Percentiles rank a stretch among this genome's conserved stretches.
Evolutionary conservation across 2,113 vertebrate species (phyloP).

Genomic region (Archocentrus centrarchus): DNA sequence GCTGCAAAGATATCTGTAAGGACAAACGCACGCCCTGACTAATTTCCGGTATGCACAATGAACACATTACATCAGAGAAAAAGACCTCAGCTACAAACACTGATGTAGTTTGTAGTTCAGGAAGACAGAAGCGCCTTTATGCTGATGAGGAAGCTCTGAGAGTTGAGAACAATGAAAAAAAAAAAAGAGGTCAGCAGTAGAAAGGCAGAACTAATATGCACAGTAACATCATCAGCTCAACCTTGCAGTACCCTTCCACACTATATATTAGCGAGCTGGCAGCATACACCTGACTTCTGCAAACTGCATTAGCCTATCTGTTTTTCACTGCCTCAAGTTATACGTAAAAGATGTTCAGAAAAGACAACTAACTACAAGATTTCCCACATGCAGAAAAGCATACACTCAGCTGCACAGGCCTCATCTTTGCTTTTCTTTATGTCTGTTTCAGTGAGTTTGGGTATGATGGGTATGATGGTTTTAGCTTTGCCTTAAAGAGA

Average conservation of each 20-base stretch:
- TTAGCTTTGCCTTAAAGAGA: constrained; percentile 13
- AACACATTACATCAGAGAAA: not conserved
- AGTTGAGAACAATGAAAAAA: not conserved
- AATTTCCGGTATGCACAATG: not conserved
- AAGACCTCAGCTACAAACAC: not conserved
- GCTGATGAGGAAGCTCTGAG: constrained; percentile 29
- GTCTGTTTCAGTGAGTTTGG: no score
- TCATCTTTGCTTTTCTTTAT: not conserved
- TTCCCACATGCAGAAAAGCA: no score
- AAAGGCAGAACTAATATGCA: constrained; percentile 18
- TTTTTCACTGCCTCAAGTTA: not conserved
- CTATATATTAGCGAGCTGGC: constrained; percentile 39
- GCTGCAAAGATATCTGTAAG: constrained; percentile 25
- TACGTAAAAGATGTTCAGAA: not conserved
- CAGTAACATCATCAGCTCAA: constrained; percentile 36
- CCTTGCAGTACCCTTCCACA: constrained; percentile 54
- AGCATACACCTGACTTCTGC: constrained; percentile 27
- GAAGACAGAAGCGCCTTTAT: constrained; percentile 19
- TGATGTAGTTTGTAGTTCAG: constrained; percentile 10
- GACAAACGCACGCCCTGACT: constrained; percentile 1
- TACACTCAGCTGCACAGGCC: not conserved
- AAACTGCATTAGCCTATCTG: not conserved
- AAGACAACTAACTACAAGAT: not conserved
- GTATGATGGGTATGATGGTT: not conserved
- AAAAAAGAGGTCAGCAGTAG: constrained; percentile 12